Percentiles rank a stretch among this genome's conserved stretches.
These are phyloP conservation scores for Acanthurus leucopareius DNA, from an alignment of 2,797 vertebrate species.

Conservation along the genomic window DNA sequence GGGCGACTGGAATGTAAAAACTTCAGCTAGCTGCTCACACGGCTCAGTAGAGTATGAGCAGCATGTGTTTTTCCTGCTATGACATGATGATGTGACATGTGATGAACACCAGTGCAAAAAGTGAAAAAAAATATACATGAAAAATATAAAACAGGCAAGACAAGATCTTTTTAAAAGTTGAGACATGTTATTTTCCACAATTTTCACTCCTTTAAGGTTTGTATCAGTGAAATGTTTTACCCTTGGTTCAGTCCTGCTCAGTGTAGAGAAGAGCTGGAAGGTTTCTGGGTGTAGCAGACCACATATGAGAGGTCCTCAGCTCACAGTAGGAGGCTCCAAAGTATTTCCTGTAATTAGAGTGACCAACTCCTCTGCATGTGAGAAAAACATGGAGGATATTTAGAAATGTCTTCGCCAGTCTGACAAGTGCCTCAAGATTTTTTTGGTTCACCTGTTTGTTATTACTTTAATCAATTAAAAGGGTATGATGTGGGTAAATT, in stretches of 20 bases:
- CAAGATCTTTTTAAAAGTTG: not conserved
- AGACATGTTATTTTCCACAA: not conserved
- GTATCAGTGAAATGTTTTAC: not conserved
- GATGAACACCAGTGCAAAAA: not conserved
- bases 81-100: not conserved
- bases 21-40: slow-evolving; percentile 9
- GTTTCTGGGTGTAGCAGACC: not conserved
- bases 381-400: not conserved
- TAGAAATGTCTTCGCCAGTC: not conserved
- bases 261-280: not conserved
- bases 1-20: slow-evolving; percentile 40
- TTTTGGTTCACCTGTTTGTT: slow-evolving; percentile 1
- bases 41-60: not conserved
- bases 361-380: not conserved
- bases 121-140: not conserved
- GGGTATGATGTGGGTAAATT: not conserved
- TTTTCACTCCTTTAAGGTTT: not conserved
- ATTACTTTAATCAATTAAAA: not conserved
- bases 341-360: slow-evolving; percentile 19
- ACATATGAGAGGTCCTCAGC: not conserved
- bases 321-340: slow-evolving; percentile 31
- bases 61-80: slow-evolving; percentile 5
- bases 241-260: not conserved
- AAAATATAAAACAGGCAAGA: not conserved
- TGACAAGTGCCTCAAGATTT: not conserved